phyloP scores from a whole-genome alignment of 2,113 vertebrate species.

The Oreotrochilus melanogaster region DNA sequence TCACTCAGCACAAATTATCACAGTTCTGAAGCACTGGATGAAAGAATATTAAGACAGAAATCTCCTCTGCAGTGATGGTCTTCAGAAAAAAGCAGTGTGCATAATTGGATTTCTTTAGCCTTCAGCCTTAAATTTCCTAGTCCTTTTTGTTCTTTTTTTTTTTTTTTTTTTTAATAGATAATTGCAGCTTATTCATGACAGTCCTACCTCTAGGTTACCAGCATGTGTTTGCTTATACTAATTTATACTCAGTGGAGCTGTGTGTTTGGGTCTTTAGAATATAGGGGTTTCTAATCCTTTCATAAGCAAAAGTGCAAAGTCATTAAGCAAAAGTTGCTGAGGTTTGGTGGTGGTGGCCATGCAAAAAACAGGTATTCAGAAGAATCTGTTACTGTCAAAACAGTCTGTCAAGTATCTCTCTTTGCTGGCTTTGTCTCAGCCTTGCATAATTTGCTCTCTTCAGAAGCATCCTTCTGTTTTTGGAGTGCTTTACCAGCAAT shows the following conservation, averaged over 20 bases:
- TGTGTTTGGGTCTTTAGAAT: background rate
- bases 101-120: background rate
- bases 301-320: background rate
- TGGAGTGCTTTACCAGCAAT: background rate
- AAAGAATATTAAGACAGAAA: background rate
- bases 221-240: background rate
- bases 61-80: background rate
- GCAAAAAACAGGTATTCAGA: background rate
- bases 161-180: background rate
- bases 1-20: background rate
- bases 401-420: background rate
- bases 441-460: background rate
- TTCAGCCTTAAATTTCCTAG: background rate
- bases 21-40: background rate
- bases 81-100: background rate
- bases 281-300: background rate
- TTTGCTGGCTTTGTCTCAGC: constrained; percentile 11
- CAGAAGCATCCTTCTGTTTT: background rate
- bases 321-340: background rate
- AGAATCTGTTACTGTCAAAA: constrained; percentile 2
- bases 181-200: background rate
- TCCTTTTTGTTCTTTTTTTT: background rate
- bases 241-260: background rate
- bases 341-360: background rate
- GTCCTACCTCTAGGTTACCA: background rate